A percentile compares a stretch with the other conserved stretches of the same genome.
Conservation (phyloP, 2,113 vertebrate species). For the Platycercus adscitus region DNA sequence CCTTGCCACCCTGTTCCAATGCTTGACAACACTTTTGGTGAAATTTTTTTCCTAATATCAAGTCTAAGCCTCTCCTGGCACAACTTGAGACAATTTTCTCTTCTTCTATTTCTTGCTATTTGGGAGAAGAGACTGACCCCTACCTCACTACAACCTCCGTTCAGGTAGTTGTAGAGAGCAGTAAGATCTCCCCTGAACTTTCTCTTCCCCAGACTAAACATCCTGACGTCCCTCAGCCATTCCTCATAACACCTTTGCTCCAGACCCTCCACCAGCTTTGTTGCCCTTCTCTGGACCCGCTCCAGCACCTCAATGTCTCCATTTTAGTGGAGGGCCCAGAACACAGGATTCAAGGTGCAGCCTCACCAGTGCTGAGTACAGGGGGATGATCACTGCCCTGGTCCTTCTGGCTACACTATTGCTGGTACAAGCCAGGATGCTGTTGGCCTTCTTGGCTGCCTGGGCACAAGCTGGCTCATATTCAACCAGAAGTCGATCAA, state of each 20-base stretch:
- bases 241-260: not conserved
- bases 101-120: not conserved
- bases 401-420: not conserved
- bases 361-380: rapidly evolving
- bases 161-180: not conserved
- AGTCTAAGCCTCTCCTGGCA: not conserved
- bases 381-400: not conserved
- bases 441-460: not conserved
- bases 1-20: not conserved
- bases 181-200: not conserved
- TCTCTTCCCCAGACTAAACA: not conserved
- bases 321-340: not conserved
- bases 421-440: not conserved
- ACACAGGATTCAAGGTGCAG: not conserved
- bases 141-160: not conserved
- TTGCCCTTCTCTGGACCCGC: rapidly evolving
- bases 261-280: rapidly evolving
- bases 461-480: not conserved
- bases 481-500: not conserved
- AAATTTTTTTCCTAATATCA: not conserved
- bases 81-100: not conserved
- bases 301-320: not conserved
- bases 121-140: not conserved
- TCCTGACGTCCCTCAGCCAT: not conserved
- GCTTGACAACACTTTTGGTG: not conserved